Base-by-base conservation (phyloP, 2,113 vertebrate species). In the Corydoras sp. region DNA sequence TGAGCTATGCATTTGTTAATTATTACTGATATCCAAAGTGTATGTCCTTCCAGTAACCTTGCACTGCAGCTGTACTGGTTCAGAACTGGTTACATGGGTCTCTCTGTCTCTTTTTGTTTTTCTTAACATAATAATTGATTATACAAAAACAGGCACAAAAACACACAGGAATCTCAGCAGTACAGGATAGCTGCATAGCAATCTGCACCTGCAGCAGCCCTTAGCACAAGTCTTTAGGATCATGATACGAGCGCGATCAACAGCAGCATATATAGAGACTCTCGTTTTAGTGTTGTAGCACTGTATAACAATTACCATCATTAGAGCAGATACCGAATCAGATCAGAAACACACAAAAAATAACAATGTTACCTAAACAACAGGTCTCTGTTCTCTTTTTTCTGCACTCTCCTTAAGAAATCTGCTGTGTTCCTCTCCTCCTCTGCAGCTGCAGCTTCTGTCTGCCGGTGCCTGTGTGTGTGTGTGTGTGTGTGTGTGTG, bases 401-500 rank as follows among this genome's bases (percentile, higher is more conserved):
- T 43, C 35, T 43, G 35, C 35, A 1, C 51, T 53, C 11, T 53
- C 10, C 51, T 14, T 53, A 14, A 12, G 51, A 53, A 12, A 53
- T 15, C 31, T 48, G 61, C 35, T 18, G n/a, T 35, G 12, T 67
- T 56, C 54, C 54, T 56, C 54, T n/a, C 51, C n/a, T 14, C 54
- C n/a, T 56, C 54, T n/a, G 13, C 14, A 4, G 11, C 54, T 53
- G 12, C 5, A 13, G 14, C n/a, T n/a, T 15, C 6, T n/a, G 6
- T 14, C 54, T 15, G 54, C 54, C 54, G 4, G 13, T 56, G 13
- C 15, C 6, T n/a, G 64, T 51, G 24, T 66, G 48, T 56, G 8
- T 35, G 49, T 54, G 9, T 61, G 54, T 58, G 29, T 71, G 50
- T 62, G 50, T 63, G 30, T 56, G 30, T 62, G 48, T 63, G 61